Evolutionary conservation across 2,113 vertebrate species (phyloP).

Genomic region (Ammospiza nelsoni): DNA sequence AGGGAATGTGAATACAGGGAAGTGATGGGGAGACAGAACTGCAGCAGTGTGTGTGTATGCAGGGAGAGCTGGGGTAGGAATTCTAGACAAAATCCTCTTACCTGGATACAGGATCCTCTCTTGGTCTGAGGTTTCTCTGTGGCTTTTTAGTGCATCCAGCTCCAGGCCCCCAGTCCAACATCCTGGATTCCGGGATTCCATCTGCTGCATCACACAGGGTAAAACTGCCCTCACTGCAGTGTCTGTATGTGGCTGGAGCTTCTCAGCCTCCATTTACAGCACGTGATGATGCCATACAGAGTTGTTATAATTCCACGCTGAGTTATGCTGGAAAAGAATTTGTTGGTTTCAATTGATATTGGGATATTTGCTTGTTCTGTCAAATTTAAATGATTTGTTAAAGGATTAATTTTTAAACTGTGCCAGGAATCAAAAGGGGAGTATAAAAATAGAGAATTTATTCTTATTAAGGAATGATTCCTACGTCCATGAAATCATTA

Average conservation of each 20-base stretch:
- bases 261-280: background rate
- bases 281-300: background rate
- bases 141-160: background rate
- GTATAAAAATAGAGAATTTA: background rate
- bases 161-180: accelerated
- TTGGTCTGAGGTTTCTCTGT: background rate
- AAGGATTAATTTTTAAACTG: background rate
- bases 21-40: background rate
- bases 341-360: background rate
- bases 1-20: background rate
- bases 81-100: background rate
- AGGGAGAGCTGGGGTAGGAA: background rate
- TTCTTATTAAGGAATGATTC: background rate
- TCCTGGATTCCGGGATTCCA: background rate
- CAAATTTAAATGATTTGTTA: background rate
- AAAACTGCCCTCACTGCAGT: background rate
- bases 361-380: background rate
- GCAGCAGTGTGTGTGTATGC: background rate
- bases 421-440: background rate
- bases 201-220: background rate
- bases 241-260: background rate
- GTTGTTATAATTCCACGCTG: background rate
- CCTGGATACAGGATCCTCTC: background rate
- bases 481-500: background rate
- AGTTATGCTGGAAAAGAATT: background rate